These are phyloP conservation scores for Catharus fuscescens DNA, from an alignment of 2,113 vertebrate genomes.

Conservation along the genomic window DNA sequence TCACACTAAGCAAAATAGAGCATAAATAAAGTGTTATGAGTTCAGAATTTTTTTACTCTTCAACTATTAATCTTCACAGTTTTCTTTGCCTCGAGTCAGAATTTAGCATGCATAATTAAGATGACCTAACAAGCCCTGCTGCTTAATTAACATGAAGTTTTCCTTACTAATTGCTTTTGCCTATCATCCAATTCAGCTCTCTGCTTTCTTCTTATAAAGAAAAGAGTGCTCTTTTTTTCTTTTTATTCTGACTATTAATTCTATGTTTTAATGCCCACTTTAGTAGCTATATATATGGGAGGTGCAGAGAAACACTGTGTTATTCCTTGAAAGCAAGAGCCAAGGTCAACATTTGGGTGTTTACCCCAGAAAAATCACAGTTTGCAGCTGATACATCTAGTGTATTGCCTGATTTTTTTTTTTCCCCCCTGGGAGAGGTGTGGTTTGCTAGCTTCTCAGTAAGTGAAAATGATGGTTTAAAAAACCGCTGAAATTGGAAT, in stretches of 20 bases:
- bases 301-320: background rate
- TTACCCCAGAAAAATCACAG: background rate
- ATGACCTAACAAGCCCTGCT: conserved; percentile 81
- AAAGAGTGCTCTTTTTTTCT: conserved; percentile 44
- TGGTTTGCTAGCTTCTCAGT: background rate
- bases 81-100: conserved; percentile 73
- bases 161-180: conserved; percentile 83
- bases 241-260: conserved; percentile 42
- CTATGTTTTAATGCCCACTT: conserved; percentile 39
- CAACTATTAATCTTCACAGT: conserved; percentile 74
- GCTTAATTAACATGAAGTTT: conserved; percentile 82
- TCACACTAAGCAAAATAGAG: background rate
- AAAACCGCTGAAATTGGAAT: background rate
- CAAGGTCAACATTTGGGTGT: background rate
- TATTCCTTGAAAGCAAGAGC: background rate
- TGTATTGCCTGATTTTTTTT: background rate
- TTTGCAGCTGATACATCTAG: background rate
- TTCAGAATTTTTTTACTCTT: conserved; percentile 66
- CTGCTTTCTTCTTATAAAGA: conserved; percentile 72
- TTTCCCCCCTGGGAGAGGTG: too few species aligned
- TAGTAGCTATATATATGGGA: background rate
- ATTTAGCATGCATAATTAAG: conserved; percentile 82
- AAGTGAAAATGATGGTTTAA: background rate
- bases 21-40: conserved; percentile 63
- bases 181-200: conserved; percentile 75